Conservation (phyloP, 2,797 vertebrate species). For the Dendrocincla tyrannina region DNA sequence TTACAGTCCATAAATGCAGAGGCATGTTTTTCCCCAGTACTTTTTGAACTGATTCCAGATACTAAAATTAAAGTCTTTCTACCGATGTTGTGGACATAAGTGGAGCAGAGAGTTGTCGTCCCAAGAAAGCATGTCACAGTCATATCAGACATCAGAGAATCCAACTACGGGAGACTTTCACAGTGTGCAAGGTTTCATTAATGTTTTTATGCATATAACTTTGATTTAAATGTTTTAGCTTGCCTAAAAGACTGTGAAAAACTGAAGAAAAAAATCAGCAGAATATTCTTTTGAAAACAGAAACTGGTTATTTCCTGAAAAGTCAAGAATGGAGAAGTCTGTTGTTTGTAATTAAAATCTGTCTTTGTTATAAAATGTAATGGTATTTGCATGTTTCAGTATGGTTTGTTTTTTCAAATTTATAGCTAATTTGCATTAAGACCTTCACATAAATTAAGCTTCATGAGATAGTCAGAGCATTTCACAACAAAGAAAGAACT, state of each 20-base stretch:
- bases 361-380: neutral
- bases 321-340: neutral
- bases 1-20: neutral
- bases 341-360: neutral
- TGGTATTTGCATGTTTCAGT: neutral
- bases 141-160: neutral
- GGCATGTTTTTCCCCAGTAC: rapidly evolving
- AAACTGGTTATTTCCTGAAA: neutral
- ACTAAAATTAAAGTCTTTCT: neutral
- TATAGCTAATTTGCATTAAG: neutral
- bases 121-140: neutral
- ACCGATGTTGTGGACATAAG: neutral
- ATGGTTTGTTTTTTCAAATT: neutral
- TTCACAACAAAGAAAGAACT: neutral
- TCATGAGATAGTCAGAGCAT: neutral
- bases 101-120: neutral
- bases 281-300: neutral
- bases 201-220: neutral
- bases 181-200: neutral
- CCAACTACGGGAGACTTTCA: neutral
- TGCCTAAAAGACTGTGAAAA: neutral
- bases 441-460: neutral
- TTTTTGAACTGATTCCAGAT: neutral
- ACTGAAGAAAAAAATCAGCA: neutral
- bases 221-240: neutral